Base-by-base conservation (phyloP, 2,888 invertebrate genomes). In the Pterobdella sp. region DNA sequence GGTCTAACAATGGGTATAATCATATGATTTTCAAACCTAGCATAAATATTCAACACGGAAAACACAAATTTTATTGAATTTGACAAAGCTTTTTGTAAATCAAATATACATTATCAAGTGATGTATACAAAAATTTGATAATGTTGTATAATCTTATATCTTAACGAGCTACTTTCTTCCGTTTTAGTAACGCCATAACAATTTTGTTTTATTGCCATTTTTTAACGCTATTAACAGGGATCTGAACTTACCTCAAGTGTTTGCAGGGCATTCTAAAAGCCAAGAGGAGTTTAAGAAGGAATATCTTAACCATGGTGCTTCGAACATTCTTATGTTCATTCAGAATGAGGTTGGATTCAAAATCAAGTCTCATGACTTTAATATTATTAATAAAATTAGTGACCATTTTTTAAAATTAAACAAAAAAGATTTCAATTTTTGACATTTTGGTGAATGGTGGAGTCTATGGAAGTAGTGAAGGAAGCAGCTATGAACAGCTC, bases 271-370 rank as follows among this genome's bases (percentile, higher is more conserved):
- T 35, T 31, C 22, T 37, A 63, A 32, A n/a, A 32, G 56, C 26
- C 32, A 60, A 35, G 34, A 32, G 29, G 63, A 56, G 1, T 71
- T 71, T 34, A 1, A 18, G n/a, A 60, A 37, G 26, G 56, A 63
- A 26, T 71, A 63, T 36, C 31, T 71, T 3, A 63, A 29, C 29
- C 31, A 34, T 1, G 35, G 22, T n/a, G 29, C n/a, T 35, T 32
- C 32, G 26, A 35, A 32, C 32, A 26, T 63, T 1, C 35, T 71
- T n/a, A 10, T 71, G 3, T 71, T 71, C n/a, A 32, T 71, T 10
- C 71, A 71, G 36, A 36, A 71, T 34, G 63, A 71, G 71, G 71
- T 71, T 63, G n/a, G 22, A n/a, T n/a, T n/a, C n/a, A n/a, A n/a
- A n/a, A n/a, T n/a, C n/a, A n/a, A n/a, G n/a, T n/a, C n/a, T n/a